Conservation (phyloP, 2,888 invertebrate genomes). For the Agrenia bidenticulata region DNA sequence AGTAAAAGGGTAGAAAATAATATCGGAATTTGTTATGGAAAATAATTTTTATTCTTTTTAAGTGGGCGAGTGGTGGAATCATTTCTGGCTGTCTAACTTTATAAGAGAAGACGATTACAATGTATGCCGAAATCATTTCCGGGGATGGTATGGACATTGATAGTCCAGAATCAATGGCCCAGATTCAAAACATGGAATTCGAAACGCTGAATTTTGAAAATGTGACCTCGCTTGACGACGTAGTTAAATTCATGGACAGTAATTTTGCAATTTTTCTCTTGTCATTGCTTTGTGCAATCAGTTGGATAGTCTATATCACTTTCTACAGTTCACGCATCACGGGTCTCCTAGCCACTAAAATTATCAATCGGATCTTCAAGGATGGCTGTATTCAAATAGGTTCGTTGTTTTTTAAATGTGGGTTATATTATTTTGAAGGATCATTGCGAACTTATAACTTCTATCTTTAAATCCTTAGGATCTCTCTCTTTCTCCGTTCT, state of each 20-base stretch:
- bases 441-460: not conserved
- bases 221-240: constrained; percentile 25
- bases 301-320: constrained; percentile 91
- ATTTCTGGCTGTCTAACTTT: no score
- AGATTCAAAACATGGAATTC: not conserved
- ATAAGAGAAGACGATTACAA: no score
- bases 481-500: constrained; percentile 93
- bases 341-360: constrained; percentile 83
- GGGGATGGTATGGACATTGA: not conserved
- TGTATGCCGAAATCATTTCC: no score
- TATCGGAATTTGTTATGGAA: no score
- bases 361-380: constrained; percentile 82
- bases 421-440: constrained; percentile 31
- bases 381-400: constrained; percentile 87
- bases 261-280: constrained; percentile 75
- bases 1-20: no score
- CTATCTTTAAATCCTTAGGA: constrained; percentile 63
- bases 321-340: constrained; percentile 92
- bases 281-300: constrained; percentile 77
- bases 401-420: constrained; percentile 57
- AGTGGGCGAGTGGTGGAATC: no score
- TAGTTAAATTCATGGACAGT: constrained; percentile 65
- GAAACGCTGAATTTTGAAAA: constrained; percentile 1
- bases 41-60: no score
- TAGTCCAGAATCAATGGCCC: not conserved